These are phyloP conservation scores for Achatina immaculata DNA, from an alignment of 1,140 invertebrate genomes.

Conservation along the genomic window DNA sequence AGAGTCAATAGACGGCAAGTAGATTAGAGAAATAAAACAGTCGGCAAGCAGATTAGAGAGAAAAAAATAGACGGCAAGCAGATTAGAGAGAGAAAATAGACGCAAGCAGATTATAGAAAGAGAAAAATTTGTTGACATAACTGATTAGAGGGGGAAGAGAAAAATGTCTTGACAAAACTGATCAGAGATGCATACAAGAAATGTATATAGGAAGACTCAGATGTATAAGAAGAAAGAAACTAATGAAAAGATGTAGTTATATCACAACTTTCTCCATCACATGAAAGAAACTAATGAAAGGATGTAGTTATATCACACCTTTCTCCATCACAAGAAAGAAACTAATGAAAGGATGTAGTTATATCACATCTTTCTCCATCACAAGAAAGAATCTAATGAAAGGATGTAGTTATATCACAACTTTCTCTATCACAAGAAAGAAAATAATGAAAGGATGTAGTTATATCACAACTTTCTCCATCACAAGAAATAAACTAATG, in stretches of 20 bases:
- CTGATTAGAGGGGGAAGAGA: too few species aligned
- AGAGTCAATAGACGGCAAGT: not conserved
- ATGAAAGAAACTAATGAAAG: constrained; percentile 15
- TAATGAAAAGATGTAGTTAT: not conserved
- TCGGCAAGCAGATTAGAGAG: constrained; percentile 5
- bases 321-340: too few species aligned
- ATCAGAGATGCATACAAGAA: constrained; percentile 17
- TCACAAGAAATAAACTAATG: too few species aligned
- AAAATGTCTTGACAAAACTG: not conserved
- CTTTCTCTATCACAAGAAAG: too few species aligned
- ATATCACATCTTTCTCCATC: too few species aligned
- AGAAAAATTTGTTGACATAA: not conserved
- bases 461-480: too few species aligned
- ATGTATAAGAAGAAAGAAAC: not conserved
- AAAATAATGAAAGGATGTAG: too few species aligned
- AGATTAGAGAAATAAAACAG: not conserved
- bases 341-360: too few species aligned
- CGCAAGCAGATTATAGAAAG: not conserved
- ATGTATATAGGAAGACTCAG: not conserved
- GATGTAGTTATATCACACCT: too few species aligned
- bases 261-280: not conserved
- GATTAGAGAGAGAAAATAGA: not conserved
- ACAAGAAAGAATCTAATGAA: too few species aligned
- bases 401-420: too few species aligned
- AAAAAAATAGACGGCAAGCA: constrained; percentile 23